A percentile compares a stretch with the other conserved stretches of the same genome.
Conservation (phyloP, 2,888 invertebrate species). For the Andricus quercusramuli region DNA sequence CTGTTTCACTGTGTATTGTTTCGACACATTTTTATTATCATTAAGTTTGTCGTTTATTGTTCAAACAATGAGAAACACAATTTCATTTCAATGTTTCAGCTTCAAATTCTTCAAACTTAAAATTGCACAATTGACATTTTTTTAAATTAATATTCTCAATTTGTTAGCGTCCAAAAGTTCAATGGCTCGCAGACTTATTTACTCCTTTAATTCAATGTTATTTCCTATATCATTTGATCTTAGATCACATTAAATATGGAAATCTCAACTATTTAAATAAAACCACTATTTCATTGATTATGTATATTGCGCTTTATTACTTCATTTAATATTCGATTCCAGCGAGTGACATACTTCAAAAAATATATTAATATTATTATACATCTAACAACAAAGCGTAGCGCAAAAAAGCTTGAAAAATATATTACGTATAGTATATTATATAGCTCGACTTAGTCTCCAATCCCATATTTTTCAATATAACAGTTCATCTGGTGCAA, state of each 20-base stretch:
- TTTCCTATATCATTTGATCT: background rate
- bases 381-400: background rate
- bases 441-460: background rate
- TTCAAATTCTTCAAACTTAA: too few species aligned
- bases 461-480: background rate
- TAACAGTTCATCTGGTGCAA: background rate
- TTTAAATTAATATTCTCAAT: too few species aligned
- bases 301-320: background rate
- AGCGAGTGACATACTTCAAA: background rate
- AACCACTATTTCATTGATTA: background rate
- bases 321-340: conserved; percentile 1
- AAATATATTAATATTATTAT: conserved; percentile 21
- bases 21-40: too few species aligned
- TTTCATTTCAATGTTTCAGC: background rate
- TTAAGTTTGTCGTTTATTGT: too few species aligned
- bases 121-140: too few species aligned
- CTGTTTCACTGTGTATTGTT: too few species aligned
- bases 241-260: background rate
- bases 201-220: too few species aligned
- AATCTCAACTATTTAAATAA: background rate
- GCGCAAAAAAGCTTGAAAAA: conserved; percentile 12
- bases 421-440: background rate
- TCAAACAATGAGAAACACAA: background rate
- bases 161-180: too few species aligned
- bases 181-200: too few species aligned